A percentile compares a stretch with the other conserved stretches of the same genome.
These are phyloP conservation scores for Pseudolycoriella hygida DNA, from an alignment of 2,888 invertebrate genomes.

Conservation along the genomic window DNA sequence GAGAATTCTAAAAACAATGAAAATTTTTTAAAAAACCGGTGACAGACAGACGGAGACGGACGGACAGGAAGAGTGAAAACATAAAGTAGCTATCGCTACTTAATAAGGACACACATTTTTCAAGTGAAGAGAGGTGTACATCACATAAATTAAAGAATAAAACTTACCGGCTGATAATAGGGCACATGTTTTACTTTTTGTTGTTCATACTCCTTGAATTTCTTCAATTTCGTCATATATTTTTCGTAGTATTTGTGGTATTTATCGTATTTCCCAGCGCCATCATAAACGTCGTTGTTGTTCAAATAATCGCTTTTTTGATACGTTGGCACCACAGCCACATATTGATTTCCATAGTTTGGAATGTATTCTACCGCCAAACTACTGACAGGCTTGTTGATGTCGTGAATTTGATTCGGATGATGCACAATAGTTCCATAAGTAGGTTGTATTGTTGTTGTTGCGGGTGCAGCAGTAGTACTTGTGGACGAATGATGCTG, in stretches of 20 bases:
- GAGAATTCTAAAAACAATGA: too few relatives aligned
- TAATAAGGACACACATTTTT: too few relatives aligned
- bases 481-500: too few relatives aligned
- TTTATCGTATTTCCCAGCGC: background rate
- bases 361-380: background rate
- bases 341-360: constrained; percentile 3
- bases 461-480: background rate
- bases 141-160: too few relatives aligned
- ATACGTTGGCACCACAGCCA: background rate
- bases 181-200: background rate
- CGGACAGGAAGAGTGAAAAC: too few relatives aligned
- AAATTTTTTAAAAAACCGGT: too few relatives aligned
- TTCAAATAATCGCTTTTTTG: background rate
- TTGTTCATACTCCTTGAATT: background rate
- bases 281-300: background rate
- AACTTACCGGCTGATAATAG: background rate
- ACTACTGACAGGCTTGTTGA: background rate
- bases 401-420: background rate
- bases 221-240: background rate
- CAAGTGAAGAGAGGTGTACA: too few relatives aligned
- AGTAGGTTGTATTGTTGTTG: background rate
- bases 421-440: constrained; percentile 1
- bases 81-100: too few relatives aligned
- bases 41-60: too few relatives aligned
- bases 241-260: background rate